Conservation (phyloP, 2,113 vertebrate genomes). For the Willisornis vidua region DNA sequence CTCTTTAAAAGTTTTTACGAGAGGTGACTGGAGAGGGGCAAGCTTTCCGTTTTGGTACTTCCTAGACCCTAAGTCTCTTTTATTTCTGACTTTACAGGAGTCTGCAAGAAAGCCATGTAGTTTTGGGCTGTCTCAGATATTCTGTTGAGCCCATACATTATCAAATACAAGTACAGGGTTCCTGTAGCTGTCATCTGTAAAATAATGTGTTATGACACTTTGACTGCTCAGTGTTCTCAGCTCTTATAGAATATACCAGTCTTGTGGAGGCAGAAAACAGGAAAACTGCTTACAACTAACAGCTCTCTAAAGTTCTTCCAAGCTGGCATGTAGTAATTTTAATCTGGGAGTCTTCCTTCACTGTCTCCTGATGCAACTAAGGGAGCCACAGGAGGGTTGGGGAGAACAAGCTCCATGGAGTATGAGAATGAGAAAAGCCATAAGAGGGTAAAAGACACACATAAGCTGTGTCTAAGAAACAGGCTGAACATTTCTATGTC, state of each 20-base stretch:
- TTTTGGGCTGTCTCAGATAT: neutral
- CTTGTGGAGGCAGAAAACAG: neutral
- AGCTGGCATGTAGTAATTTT: neutral
- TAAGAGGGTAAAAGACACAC: neutral
- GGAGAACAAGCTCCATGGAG: neutral
- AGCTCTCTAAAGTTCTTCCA: neutral
- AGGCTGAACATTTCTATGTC: neutral
- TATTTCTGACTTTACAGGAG: neutral
- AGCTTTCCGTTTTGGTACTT: neutral
- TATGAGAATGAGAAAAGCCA: neutral
- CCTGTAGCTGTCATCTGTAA: neutral
- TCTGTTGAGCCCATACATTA: neutral
- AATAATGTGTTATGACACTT: neutral
- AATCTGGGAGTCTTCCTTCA: neutral
- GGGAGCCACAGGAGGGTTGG: neutral
- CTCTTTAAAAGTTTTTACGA: neutral
- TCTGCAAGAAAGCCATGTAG: neutral
- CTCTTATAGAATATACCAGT: neutral
- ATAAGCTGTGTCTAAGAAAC: neutral
- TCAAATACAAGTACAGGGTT: neutral
- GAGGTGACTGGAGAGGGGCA: neutral
- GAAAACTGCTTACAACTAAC: neutral
- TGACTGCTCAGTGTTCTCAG: neutral
- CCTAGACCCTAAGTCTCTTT: neutral
- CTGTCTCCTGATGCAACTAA: neutral